Evolutionary conservation across 2,113 vertebrate genomes (phyloP).

Genomic region (Polypterus bichir): DNA sequence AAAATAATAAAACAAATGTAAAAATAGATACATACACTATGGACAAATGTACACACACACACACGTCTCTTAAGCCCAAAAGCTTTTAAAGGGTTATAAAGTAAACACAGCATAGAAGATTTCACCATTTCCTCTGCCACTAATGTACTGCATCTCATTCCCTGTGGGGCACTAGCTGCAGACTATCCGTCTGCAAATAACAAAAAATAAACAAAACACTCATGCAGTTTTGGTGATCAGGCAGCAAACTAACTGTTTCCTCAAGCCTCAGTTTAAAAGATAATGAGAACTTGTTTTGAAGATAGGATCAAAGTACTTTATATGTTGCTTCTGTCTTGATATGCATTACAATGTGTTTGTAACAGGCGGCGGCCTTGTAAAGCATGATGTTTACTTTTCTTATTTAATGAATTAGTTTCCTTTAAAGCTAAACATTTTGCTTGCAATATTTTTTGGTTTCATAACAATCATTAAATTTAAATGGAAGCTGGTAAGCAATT

Average conservation of each 20-base stretch:
- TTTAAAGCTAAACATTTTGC: constrained; percentile 15
- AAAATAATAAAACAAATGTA: too few relatives aligned
- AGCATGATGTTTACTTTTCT: constrained; percentile 30
- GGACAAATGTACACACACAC: too few relatives aligned
- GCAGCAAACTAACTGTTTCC: not conserved
- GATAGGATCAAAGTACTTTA: constrained; percentile 40
- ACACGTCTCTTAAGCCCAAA: constrained; percentile 9
- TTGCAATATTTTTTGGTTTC: not conserved
- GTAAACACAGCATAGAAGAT: constrained; percentile 8
- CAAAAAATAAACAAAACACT: not conserved
- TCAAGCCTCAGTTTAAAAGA: constrained; percentile 13
- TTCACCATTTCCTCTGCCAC: constrained; percentile 4
- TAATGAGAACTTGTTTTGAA: constrained; percentile 30
- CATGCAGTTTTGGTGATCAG: not conserved
- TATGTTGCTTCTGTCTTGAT: constrained; percentile 20
- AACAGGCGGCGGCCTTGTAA: constrained; percentile 19
- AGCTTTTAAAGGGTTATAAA: constrained; percentile 12
- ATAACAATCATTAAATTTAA: too few relatives aligned
- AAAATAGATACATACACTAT: too few relatives aligned
- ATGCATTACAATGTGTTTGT: constrained; percentile 25
- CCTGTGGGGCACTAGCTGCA: not conserved
- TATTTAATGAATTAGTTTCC: constrained; percentile 30
- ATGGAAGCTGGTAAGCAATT: not conserved
- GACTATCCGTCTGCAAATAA: not conserved
- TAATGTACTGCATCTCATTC: constrained; percentile 6